Percentiles rank a stretch among this genome's conserved stretches.
Evolutionary conservation across 1,140 invertebrate species (phyloP).

Genomic region (Macrostomum lignano): DNA sequence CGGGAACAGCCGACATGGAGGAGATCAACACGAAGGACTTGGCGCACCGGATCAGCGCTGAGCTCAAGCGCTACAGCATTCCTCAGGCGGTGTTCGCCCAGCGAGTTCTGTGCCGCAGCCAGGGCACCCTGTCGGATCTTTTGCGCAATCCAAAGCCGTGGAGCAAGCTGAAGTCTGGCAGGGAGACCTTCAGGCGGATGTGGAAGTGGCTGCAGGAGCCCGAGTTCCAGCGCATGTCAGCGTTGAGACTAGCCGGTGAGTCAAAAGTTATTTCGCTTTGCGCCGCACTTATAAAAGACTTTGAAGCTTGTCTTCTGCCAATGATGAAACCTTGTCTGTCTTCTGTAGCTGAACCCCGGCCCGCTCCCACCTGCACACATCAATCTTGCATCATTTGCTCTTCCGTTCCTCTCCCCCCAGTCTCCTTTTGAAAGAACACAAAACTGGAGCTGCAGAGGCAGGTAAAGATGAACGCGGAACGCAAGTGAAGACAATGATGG

Average conservation of each 20-base stretch:
- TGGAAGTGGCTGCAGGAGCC: slow-evolving; percentile 99
- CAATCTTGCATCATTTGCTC: too few species aligned
- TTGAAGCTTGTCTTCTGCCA: too few species aligned
- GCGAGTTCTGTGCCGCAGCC: slow-evolving; percentile 76
- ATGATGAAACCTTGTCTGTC: too few species aligned
- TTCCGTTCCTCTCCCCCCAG: too few species aligned
- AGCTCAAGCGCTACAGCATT: slow-evolving; percentile 91
- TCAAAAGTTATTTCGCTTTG: too few species aligned
- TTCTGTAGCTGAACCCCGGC: too few species aligned
- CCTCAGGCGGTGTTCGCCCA: slow-evolving; percentile 97
- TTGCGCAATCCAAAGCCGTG: slow-evolving; percentile 93
- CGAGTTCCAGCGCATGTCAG: slow-evolving; percentile 95
- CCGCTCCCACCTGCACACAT: too few species aligned
- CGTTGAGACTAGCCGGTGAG: slow-evolving; percentile 79
- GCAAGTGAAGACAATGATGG: too few species aligned
- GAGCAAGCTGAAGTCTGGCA: slow-evolving; percentile 93
- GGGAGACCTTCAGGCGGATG: slow-evolving; percentile 94
- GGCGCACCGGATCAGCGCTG: slow-evolving; percentile 84
- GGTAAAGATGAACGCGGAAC: too few species aligned
- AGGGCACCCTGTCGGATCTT: slow-evolving; percentile 84
- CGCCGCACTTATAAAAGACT: too few species aligned
- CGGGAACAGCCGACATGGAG: slow-evolving; percentile 6
- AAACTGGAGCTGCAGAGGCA: too few species aligned
- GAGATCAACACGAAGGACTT: slow-evolving; percentile 35
- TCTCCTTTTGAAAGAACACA: too few species aligned